Percentiles rank a stretch among this genome's conserved stretches.
phyloP scores from a whole-genome alignment of 92 coral and sea anemone genomes.

The Virgularia gustaviana region DNA sequence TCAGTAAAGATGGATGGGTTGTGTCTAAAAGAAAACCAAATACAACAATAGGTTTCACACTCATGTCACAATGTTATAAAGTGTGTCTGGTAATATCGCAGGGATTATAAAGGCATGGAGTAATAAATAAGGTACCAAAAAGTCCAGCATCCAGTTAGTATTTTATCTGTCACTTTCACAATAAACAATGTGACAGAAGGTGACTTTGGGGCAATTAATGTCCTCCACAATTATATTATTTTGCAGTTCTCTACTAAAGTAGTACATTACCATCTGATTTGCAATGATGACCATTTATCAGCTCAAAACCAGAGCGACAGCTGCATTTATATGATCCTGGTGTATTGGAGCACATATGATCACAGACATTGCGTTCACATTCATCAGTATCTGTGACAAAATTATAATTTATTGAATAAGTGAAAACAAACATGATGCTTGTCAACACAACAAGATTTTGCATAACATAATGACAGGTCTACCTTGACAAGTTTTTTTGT shows the following conservation, averaged over 20 bases:
- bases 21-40: constrained; percentile 44
- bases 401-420: not conserved
- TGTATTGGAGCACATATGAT: constrained; percentile 67
- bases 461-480: not conserved
- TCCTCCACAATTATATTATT: too few relatives aligned
- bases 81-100: too few relatives aligned
- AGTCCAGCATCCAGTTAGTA: too few relatives aligned
- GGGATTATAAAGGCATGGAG: too few relatives aligned
- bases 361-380: constrained; percentile 63
- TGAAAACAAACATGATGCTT: not conserved
- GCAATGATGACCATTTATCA: constrained; percentile 62
- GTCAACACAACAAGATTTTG: not conserved
- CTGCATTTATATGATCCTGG: constrained; percentile 73
- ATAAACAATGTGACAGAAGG: too few relatives aligned
- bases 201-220: too few relatives aligned
- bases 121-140: too few relatives aligned
- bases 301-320: constrained; percentile 66
- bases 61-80: not conserved
- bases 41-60: not conserved
- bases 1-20: constrained; percentile 60
- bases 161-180: too few relatives aligned
- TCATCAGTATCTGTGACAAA: constrained; percentile 63
- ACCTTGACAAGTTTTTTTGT: constrained; percentile 72
- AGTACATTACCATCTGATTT: constrained; percentile 70
- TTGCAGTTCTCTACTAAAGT: too few relatives aligned